Percentiles rank a stretch among this genome's conserved stretches.
Conservation (phyloP, 2,113 vertebrate genomes). For the Ploceus nigricollis region DNA sequence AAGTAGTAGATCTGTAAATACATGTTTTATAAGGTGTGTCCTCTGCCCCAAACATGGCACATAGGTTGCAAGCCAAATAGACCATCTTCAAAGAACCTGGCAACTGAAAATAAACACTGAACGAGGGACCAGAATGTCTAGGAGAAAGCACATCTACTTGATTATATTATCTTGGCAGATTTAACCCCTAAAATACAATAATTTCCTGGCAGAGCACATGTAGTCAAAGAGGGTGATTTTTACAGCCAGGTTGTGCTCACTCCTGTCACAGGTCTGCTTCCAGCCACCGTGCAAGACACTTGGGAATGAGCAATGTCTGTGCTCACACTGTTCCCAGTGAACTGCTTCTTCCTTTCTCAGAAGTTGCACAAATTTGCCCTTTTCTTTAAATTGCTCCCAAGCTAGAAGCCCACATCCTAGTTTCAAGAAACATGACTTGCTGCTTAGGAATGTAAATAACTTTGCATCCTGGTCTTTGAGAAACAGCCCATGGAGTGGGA, state of each 20-base stretch:
- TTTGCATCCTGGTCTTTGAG: neutral
- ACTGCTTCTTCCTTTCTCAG: neutral
- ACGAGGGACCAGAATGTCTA: neutral
- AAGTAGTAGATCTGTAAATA: neutral
- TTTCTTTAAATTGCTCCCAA: neutral
- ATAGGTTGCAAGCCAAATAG: neutral
- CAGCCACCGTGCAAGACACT: neutral
- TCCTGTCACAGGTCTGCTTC: neutral
- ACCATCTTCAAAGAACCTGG: neutral
- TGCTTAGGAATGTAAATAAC: constrained; percentile 32
- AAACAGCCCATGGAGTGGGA: neutral
- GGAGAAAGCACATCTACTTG: neutral
- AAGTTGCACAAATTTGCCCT: neutral
- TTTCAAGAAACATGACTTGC: constrained; percentile 9
- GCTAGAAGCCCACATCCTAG: neutral
- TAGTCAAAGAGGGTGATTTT: neutral
- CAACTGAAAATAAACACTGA: neutral
- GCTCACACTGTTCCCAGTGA: neutral
- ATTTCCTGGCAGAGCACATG: neutral
- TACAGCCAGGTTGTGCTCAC: neutral
- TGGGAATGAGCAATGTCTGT: neutral
- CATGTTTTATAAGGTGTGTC: neutral
- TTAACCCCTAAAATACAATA: neutral
- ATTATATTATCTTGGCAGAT: neutral
- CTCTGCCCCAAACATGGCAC: neutral